phyloP scores from a whole-genome alignment of 2,888 invertebrate species.

The Aspidiotus rigidus region DNA sequence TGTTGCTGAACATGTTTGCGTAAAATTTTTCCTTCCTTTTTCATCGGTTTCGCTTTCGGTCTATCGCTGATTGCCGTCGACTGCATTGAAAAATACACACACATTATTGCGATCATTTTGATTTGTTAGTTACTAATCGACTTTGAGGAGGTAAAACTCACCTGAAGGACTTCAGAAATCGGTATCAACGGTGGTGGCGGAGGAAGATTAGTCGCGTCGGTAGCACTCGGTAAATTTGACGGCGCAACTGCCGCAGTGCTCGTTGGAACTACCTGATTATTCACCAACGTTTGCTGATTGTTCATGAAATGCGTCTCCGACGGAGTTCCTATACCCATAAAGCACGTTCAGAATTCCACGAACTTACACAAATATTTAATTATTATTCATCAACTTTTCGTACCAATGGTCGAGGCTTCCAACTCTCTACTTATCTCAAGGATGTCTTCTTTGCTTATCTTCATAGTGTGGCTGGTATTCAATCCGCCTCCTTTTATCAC shows the following conservation, averaged over 20 bases:
- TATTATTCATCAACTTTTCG: neutral
- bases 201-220: conserved; percentile 21
- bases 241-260: conserved; percentile 14
- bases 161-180: conserved; percentile 28
- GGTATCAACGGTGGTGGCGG: conserved; percentile 28
- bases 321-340: neutral
- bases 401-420: neutral
- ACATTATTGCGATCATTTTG: neutral
- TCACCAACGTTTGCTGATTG: neutral
- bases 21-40: conserved; percentile 67
- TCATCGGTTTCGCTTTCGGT: conserved; percentile 71
- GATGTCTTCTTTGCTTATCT: too few species aligned
- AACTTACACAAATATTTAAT: too few species aligned
- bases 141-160: neutral
- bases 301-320: neutral
- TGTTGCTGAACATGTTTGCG: conserved; percentile 46
- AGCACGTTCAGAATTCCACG: too few species aligned
- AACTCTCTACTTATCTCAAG: neutral
- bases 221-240: conserved; percentile 8
- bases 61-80: conserved; percentile 72
- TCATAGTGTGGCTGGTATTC: neutral
- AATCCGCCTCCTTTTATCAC: conserved; percentile 48
- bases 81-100: conserved; percentile 41
- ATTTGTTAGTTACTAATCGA: neutral
- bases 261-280: conserved; percentile 18